Conservation (phyloP, 1,140 invertebrate genomes). For the Pristionchus pacificus region DNA sequence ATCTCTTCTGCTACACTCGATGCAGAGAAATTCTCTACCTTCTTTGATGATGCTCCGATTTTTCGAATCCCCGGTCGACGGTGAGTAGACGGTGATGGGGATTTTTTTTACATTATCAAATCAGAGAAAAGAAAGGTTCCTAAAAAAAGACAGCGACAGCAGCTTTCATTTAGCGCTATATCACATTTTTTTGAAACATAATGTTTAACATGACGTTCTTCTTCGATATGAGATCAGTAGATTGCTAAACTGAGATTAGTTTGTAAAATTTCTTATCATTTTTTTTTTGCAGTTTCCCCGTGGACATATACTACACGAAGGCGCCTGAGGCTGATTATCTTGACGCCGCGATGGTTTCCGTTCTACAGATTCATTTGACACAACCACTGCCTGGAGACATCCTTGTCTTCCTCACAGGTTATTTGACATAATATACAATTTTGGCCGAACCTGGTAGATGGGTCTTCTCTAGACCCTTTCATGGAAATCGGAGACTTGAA, state of each 20-base stretch:
- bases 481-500: too few relatives aligned
- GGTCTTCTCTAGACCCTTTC: too few relatives aligned
- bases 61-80: conserved; percentile 86
- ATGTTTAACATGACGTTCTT: too few relatives aligned
- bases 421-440: too few relatives aligned
- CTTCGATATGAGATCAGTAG: too few relatives aligned
- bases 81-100: not conserved
- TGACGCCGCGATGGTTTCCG: conserved; percentile 90
- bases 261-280: too few relatives aligned
- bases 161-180: too few relatives aligned
- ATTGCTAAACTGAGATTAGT: too few relatives aligned
- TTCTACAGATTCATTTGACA: conserved; percentile 90
- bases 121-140: not conserved
- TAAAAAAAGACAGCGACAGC: too few relatives aligned
- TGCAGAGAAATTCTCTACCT: conserved; percentile 88
- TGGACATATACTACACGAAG: conserved; percentile 98
- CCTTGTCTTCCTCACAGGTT: conserved; percentile 91
- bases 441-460: too few relatives aligned
- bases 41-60: conserved; percentile 97
- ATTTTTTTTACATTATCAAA: too few relatives aligned
- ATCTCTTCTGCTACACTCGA: conserved; percentile 97
- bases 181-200: too few relatives aligned
- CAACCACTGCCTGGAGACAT: conserved; percentile 91
- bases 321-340: conserved; percentile 97
- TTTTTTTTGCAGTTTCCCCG: conserved; percentile 63